Conservation (phyloP, 2,888 invertebrate species). For the Hirudinaria manillensis region DNA sequence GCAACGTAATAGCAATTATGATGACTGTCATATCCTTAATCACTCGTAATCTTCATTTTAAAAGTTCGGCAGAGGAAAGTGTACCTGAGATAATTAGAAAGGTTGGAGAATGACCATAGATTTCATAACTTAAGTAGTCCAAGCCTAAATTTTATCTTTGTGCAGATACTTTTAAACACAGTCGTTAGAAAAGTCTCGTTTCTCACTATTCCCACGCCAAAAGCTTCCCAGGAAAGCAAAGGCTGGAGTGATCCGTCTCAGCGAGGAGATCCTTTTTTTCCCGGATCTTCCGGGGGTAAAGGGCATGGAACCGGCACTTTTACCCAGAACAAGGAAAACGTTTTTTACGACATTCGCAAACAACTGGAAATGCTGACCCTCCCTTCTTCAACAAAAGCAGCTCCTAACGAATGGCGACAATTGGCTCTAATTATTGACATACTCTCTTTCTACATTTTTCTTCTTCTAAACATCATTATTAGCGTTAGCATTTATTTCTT, state of each 20-base stretch:
- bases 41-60: background rate
- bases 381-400: background rate
- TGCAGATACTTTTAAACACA: too few relatives aligned
- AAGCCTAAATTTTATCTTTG: too few relatives aligned
- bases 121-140: background rate
- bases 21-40: slow-evolving; percentile 13
- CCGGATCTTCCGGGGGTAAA: background rate
- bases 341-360: slow-evolving; percentile 6
- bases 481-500: background rate
- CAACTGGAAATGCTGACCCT: slow-evolving; percentile 9
- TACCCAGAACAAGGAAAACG: background rate
- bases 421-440: slow-evolving; percentile 7
- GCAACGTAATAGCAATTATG: background rate
- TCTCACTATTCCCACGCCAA: background rate
- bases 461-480: slow-evolving; percentile 9
- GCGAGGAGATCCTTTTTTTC: background rate
- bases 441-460: slow-evolving; percentile 18
- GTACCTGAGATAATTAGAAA: slow-evolving; percentile 21
- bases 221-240: background rate
- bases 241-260: background rate
- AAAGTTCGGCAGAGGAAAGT: background rate
- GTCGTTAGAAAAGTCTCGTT: too few relatives aligned
- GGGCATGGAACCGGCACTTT: background rate
- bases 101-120: background rate
- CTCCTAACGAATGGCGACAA: slow-evolving; percentile 6